Evolutionary conservation across 2,888 invertebrate genomes (phyloP), one percentile per base, ranked within the genome.

Genomic region (Drosophila dives): DNA sequence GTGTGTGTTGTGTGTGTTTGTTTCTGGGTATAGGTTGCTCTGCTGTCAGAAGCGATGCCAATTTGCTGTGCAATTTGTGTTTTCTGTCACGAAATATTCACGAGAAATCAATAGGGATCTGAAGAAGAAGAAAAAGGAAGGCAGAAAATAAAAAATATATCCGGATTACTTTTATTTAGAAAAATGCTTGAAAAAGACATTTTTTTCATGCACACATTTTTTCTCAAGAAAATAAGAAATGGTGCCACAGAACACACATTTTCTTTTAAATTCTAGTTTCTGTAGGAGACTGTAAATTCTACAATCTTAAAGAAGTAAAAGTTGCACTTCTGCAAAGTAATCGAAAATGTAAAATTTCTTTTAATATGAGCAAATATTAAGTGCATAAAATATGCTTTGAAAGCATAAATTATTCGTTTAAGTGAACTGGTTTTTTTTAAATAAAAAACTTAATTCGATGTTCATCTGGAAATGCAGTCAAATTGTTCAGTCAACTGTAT

Each of bases 401-500:
- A 7, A 20, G 20, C 20, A 12, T 3, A 20, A 20, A 12, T 20
- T 42, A 20, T 20, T 20, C 7, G 12, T 12, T n/a, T n/a, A 4
- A n/a, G n/a, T 17, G 38, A 40, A 40, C 1, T 0, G 26, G n/a
- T n/a, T 23, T 20, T 15, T 10, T n/a, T n/a, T n/a, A n/a, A n/a
- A 34, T 20, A 33, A 32, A 12, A n/a, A 4, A 29, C 5, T 29
- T 7, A 50, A 29, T n/a, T 36, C 34, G 33, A 34, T 45, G 20
- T 15, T 20, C 70, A 75, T 50, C 56, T 58, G 38, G 12, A 54
- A 70, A 33, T 66, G 80, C 56, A 65, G 59, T 34, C 48, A 58
- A 63, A 58, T 51, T 70, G 75, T 65, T 59, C 54, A 66, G 20
- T 77, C 54, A 70, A 55, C 65, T 75, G 58, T 23, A n/a, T 11